Evolutionary conservation across 2,113 vertebrate species (phyloP), one percentile per base, ranked within the genome.

Genomic region (Circaetus cinerascens): DNA sequence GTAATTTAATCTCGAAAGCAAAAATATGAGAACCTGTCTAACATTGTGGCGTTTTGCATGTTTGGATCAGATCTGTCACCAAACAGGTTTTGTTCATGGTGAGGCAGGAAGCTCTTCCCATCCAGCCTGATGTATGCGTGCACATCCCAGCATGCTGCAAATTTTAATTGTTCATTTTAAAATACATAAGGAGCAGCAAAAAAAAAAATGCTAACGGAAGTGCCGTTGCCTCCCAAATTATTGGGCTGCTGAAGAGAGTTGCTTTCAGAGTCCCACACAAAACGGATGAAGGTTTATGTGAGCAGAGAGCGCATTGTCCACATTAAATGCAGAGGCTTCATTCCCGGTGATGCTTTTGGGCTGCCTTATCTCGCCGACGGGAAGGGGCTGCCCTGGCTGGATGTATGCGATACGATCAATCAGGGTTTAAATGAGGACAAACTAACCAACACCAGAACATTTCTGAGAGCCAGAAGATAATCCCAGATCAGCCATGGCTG

Each of bases 261-360:
- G n/a, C 41, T 77, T 14, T 64, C 9, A 6, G 38, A 83, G 67
- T 48, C 63, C 63, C 7, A 0, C 15, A 2, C 20, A 13, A 10
- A 51, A 17, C 5, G 1, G 6, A 0, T 5, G 41, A 7, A n/a
- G 90, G 64, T 19, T 90, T 26, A 1, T 16, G 73, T 12, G 69
- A 64, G 71, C 4, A 0, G 34, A 1, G 57, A 21, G 50, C 0
- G 15, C 2, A 0, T 17, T n/a, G 46, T 17, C 64, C 19, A 1
- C 0, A 0, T 18, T 11, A 5, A 38, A 29, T 2, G 5, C 16
- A 3, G 50, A 12, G 3, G 57, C 27, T 77, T n/a, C 0, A 0
- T n/a, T 82, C 51, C 21, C 0, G 0, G 15, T 4, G 36, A 41
- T 86, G 76, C 57, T 64, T 34, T 25, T 5, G 76, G 36, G 55